A percentile compares a stretch with the other conserved stretches of the same genome.
phyloP scores from a whole-genome alignment of 2,888 invertebrate genomes.

The Habroteleia sp. region DNA sequence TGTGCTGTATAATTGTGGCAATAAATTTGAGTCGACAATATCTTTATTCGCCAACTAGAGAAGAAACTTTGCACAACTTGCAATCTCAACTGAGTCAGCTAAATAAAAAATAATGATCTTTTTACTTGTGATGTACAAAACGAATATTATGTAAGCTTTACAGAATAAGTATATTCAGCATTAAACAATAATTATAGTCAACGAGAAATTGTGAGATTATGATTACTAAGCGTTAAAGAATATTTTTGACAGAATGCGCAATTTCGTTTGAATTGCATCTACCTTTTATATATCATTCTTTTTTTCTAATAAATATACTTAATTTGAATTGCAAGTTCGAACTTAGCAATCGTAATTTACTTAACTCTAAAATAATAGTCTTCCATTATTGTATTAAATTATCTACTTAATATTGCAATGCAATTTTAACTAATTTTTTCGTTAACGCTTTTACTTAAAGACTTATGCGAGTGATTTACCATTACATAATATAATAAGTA shows the following conservation, averaged over 20 bases:
- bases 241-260: not conserved
- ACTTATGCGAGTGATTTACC: not conserved
- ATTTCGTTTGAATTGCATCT: too few species aligned
- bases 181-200: not conserved
- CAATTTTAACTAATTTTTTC: constrained; percentile 14
- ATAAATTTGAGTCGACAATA: constrained; percentile 86
- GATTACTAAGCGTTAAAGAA: not conserved
- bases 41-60: constrained; percentile 83
- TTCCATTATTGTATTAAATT: constrained; percentile 21
- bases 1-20: constrained; percentile 96
- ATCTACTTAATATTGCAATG: constrained; percentile 30
- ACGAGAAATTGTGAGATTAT: not conserved
- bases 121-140: constrained; percentile 1
- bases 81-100: constrained; percentile 70
- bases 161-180: constrained; percentile 2
- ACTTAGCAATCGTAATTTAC: not conserved
- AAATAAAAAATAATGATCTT: constrained; percentile 42
- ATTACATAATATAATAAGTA: not conserved
- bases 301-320: constrained; percentile 16
- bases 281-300: not conserved
- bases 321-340: not conserved
- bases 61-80: constrained; percentile 81
- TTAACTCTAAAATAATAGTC: not conserved
- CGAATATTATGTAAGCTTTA: not conserved
- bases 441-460: constrained; percentile 1